Percentiles rank a stretch among this genome's conserved stretches.
These are phyloP conservation scores for Epizoanthus scotinus DNA, from an alignment of 92 coral and sea anemone species.

Conservation along the genomic window DNA sequence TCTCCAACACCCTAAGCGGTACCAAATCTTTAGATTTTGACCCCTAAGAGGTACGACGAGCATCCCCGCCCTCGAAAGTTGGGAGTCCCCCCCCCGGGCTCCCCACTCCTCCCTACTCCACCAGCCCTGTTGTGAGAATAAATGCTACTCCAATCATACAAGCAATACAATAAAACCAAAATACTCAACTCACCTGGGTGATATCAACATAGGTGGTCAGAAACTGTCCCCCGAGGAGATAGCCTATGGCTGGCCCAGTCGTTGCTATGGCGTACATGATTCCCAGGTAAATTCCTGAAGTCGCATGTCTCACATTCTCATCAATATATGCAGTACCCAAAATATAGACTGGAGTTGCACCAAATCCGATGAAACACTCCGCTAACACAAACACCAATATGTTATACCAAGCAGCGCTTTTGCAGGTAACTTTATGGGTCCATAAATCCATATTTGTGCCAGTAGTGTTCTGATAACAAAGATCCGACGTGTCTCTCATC, in stretches of 20 bases:
- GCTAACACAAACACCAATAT: conserved; percentile 86
- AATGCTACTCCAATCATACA: neutral
- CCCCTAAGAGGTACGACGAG: too few species aligned
- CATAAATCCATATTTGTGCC: conserved; percentile 25
- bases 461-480: conserved; percentile 56
- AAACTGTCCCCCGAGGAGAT: conserved; percentile 84
- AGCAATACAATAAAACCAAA: neutral
- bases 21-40: too few species aligned
- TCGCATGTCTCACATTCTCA: conserved; percentile 83
- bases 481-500: conserved; percentile 53
- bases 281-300: conserved; percentile 87
- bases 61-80: too few species aligned
- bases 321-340: conserved; percentile 88
- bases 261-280: conserved; percentile 90
- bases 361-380: conserved; percentile 90
- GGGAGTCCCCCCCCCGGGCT: too few species aligned
- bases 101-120: too few species aligned
- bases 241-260: conserved; percentile 91
- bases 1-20: too few species aligned
- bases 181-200: conserved; percentile 61
- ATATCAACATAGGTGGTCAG: conserved; percentile 83
- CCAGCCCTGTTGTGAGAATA: too few species aligned
- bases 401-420: conserved; percentile 81
- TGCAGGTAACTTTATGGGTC: conserved; percentile 51
- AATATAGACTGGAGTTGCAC: conserved; percentile 95